These are phyloP conservation scores for Chiloscyllium plagiosum DNA, from an alignment of 2,113 vertebrate genomes.

Conservation along the genomic window DNA sequence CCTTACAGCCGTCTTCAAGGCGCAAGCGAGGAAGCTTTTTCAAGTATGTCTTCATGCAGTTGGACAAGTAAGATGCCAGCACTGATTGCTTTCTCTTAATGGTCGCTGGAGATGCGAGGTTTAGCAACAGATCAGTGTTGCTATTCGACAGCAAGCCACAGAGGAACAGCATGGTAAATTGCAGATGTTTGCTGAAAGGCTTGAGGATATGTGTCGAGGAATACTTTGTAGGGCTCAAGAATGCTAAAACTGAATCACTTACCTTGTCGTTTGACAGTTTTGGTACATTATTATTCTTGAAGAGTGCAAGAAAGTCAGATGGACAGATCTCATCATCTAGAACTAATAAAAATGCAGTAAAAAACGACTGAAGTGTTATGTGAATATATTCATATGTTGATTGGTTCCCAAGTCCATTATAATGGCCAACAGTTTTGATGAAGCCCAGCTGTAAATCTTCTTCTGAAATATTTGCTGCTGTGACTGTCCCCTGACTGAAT, in stretches of 20 bases:
- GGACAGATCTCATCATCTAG: constrained; percentile 57
- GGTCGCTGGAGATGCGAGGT: constrained; percentile 53
- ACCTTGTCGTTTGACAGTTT: neutral
- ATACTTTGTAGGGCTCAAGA: neutral
- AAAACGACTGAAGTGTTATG: constrained; percentile 79
- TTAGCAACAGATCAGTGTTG: constrained; percentile 60
- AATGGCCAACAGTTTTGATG: constrained; percentile 58
- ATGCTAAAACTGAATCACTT: neutral
- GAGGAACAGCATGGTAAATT: constrained; percentile 83
- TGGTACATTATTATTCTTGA: constrained; percentile 61
- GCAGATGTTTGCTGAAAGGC: constrained; percentile 78
- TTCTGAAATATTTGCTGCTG: constrained; percentile 55
- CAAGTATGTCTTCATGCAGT: constrained; percentile 65
- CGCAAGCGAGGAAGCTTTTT: constrained; percentile 55
- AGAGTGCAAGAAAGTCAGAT: constrained; percentile 67
- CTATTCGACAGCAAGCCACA: constrained; percentile 79
- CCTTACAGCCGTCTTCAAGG: constrained; percentile 51
- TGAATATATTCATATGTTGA: constrained; percentile 78
- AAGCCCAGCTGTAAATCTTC: constrained; percentile 76
- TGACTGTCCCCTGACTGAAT: constrained; percentile 64
- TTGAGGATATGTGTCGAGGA: constrained; percentile 41
- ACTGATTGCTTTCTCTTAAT: constrained; percentile 64
- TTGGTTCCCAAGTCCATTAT: constrained; percentile 44
- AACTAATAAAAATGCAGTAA: constrained; percentile 75
- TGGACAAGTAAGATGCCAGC: constrained; percentile 68